A percentile compares a stretch with the other conserved stretches of the same genome.
Evolutionary conservation across 2,113 vertebrate species (phyloP).

Genomic region (Cynocephalus volans): DNA sequence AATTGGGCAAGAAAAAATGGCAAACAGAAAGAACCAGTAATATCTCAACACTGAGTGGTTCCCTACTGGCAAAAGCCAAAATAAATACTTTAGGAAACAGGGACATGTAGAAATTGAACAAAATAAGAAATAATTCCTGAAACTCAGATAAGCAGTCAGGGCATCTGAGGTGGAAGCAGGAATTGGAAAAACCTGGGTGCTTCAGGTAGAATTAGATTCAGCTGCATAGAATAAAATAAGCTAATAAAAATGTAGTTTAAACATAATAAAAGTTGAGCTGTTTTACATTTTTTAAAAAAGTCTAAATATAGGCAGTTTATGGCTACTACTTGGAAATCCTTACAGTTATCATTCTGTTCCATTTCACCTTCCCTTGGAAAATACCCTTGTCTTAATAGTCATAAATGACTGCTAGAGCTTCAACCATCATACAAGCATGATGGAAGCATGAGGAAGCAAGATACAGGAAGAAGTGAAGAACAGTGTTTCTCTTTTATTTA

Average conservation of each 20-base stretch:
- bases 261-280: not conserved
- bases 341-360: not conserved
- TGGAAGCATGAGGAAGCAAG: not conserved
- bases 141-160: not conserved
- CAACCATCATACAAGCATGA: not conserved
- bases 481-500: not conserved
- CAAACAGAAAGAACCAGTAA: not conserved
- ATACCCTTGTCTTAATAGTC: not conserved
- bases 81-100: not conserved
- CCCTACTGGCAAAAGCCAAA: not conserved
- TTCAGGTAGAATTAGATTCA: not conserved
- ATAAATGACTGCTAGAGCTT: not conserved
- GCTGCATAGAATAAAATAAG: not conserved
- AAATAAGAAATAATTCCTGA: slow-evolving; percentile 11
- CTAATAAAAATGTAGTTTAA: not conserved
- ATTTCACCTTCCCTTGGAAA: not conserved
- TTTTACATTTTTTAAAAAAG: not conserved
- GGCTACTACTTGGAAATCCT: not conserved
- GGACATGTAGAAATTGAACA: not conserved
- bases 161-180: not conserved
- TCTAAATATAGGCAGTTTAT: not conserved
- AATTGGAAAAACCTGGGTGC: not conserved
- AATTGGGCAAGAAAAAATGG: not conserved
- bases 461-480: not conserved
- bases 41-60: not conserved